phyloP scores from a whole-genome alignment of 2,113 vertebrate genomes.

The Pantherophis guttatus region DNA sequence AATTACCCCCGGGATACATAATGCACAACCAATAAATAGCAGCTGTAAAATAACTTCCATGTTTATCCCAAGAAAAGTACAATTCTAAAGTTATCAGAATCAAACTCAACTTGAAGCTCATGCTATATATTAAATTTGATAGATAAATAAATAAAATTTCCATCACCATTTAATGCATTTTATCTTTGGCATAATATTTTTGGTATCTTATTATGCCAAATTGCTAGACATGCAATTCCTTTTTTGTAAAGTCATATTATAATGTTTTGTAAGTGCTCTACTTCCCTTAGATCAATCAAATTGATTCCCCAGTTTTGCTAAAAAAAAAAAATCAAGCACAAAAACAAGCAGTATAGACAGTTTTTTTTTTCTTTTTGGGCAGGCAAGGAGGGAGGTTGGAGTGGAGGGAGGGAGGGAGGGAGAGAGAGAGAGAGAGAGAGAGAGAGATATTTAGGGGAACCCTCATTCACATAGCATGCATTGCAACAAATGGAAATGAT shows the following conservation, averaged over 20 bases:
- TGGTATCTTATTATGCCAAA: neutral
- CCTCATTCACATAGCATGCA: too few relatives aligned
- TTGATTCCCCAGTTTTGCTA: neutral
- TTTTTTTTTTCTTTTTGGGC: too few relatives aligned
- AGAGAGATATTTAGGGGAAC: too few relatives aligned
- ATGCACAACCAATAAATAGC: neutral
- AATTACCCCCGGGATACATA: neutral
- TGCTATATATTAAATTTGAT: too few relatives aligned
- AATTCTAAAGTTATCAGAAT: neutral
- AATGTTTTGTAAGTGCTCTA: neutral
- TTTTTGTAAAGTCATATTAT: neutral
- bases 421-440: accelerated
- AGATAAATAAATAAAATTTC: neutral
- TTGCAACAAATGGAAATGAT: too few relatives aligned
- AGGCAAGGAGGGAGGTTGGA: too few relatives aligned
- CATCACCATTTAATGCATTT: neutral
- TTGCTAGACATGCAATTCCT: neutral
- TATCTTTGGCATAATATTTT: neutral
- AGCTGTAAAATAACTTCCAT: neutral
- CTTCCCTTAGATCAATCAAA: conserved; percentile 15
- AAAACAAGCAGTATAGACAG: too few relatives aligned
- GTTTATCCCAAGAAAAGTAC: neutral
- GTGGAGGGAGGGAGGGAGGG: too few relatives aligned
- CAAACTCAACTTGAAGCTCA: neutral
- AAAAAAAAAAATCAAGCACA: too few relatives aligned